These are phyloP conservation scores for Tetraneura akinire DNA, from an alignment of 1,140 invertebrate species.

Conservation along the genomic window DNA sequence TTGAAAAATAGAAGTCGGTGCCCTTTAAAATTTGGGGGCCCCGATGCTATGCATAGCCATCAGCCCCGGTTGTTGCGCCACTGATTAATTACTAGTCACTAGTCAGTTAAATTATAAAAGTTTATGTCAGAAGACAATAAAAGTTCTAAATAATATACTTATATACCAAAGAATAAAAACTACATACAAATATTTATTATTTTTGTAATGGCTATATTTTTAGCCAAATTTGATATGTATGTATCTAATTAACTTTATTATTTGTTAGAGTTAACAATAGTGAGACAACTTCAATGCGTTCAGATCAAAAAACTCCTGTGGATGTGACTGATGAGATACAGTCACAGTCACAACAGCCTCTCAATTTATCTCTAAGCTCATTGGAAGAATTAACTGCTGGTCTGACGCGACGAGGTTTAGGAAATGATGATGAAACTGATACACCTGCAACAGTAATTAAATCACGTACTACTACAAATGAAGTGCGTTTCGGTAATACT, in stretches of 20 bases:
- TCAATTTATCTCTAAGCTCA: slow-evolving; percentile 61
- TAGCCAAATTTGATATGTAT: background rate
- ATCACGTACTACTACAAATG: slow-evolving; percentile 19
- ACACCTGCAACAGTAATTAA: background rate
- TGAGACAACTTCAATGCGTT: slow-evolving; percentile 39
- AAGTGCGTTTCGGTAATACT: slow-evolving; percentile 42
- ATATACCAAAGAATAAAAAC: no score
- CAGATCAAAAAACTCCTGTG: slow-evolving; percentile 14
- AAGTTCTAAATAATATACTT: no score
- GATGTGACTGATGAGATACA: slow-evolving; percentile 20
- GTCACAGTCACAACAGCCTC: slow-evolving; percentile 39
- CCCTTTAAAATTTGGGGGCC: no score
- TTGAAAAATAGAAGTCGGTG: no score
- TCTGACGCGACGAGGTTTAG: slow-evolving; percentile 58
- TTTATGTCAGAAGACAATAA: no score
- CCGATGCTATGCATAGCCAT: no score
- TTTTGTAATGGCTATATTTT: background rate
- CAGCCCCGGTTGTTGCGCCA: no score
- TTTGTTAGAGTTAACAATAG: slow-evolving; percentile 15
- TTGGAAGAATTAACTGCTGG: slow-evolving; percentile 62
- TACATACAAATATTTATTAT: no score
- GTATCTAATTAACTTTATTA: slow-evolving; percentile 8
- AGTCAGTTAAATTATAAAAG: no score
- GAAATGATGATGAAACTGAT: slow-evolving; percentile 36
- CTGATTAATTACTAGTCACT: no score